Evolutionary conservation across 1,140 invertebrate species (phyloP), one percentile per base, ranked within the genome.

Genomic region (Atta cephalotes): DNA sequence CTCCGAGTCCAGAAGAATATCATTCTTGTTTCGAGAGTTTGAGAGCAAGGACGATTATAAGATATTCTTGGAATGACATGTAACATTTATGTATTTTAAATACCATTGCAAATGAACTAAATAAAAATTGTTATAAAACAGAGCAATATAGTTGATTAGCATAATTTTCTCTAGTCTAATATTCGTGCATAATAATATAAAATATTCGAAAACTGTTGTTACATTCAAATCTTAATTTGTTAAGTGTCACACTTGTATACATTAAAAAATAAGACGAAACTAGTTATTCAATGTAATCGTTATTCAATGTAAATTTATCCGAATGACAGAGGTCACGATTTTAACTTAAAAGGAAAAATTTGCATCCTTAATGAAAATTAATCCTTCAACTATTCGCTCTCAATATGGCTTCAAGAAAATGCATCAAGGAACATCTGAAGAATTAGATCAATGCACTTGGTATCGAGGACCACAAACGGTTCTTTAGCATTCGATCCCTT

Each of bases 11-110:
- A 35, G 60, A 85, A 79, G 63, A 77, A 79, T 85, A 62, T 85
- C 74, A 62, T 56, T 84, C 70, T 84, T 84, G 80, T 84, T 84
- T 74, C 68, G 14, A 62, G 70, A 82, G 80, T 82, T 74, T 84
- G 25, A 35, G 6, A n/a, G n/a, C 28, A 21, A 63, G 74, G 80
- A 31, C 9, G 53, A 62, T 84, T 62, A 62, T 35, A 35, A 76
- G 58, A 51, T 45, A 49, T 62, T 51, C 45, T 70, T 51, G 25
- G 39, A n/a, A 39, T 53, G 6, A 49, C n/a, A 35, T 74, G 28
- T 35, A 12, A 60, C 28, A 51, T 74, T 14, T 35, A 56, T 31
- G n/a, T 35, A 56, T 31, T 74, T 31, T 12, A 35, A 82, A 16
- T 76, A 14, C 45, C 21, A 21, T 18, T 28, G 12, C 9, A 21